Evolutionary conservation across 37 sponge, comb jelly and placozoan species (phyloP).

Genomic region (Lycopodina hypogea): DNA sequence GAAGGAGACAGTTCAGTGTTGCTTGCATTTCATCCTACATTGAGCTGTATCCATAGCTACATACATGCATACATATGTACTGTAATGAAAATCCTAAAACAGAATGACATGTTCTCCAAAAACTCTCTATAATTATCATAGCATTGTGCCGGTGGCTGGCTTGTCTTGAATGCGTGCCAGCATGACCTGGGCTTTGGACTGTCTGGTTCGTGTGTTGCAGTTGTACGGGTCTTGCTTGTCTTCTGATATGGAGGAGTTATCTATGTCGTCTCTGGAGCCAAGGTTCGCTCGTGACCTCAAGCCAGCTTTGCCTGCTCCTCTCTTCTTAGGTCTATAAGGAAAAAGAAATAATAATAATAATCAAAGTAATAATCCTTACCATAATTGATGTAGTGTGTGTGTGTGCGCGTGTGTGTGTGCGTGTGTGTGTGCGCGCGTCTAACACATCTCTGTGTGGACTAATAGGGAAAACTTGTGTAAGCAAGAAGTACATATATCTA

Average conservation of each 20-base stretch:
- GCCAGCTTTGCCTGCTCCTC: background rate
- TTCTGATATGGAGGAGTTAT: background rate
- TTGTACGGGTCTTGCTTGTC: background rate
- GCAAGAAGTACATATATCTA: too few species aligned
- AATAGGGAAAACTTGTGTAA: too few species aligned
- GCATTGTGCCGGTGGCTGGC: constrained; percentile 25
- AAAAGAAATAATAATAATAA: background rate
- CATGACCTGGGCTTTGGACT: constrained; percentile 27
- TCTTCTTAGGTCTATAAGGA: constrained; percentile 19
- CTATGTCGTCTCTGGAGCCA: constrained; percentile 17
- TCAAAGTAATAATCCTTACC: background rate
- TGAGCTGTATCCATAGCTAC: too few species aligned
- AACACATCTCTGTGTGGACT: too few species aligned
- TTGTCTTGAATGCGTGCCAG: constrained; percentile 34
- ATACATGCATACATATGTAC: too few species aligned
- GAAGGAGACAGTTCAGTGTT: too few species aligned
- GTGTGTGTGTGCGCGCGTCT: too few species aligned
- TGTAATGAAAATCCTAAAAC: too few species aligned
- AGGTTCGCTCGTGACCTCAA: background rate
- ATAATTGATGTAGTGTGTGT: too few species aligned
- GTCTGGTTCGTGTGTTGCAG: constrained; percentile 10
- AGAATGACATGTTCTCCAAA: too few species aligned
- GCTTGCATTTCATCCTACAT: too few species aligned
- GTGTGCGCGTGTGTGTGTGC: too few species aligned
- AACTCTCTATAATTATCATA: constrained; percentile 12